Base-by-base conservation (phyloP, 1,140 invertebrate species). In the Ceratina calcarata region DNA sequence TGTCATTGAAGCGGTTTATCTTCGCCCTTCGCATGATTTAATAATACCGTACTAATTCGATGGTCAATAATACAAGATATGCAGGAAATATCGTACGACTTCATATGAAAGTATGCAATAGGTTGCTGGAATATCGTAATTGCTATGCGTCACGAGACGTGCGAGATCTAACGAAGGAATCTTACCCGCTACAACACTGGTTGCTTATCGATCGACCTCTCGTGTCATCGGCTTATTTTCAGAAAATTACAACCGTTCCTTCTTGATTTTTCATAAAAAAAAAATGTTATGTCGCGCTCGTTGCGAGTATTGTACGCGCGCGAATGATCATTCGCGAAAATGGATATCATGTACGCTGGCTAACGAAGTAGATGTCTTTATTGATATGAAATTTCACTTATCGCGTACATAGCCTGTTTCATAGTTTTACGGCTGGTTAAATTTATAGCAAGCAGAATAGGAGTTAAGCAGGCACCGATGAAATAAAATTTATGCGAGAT, bases 61-160 rank as follows among this genome's bases (percentile, higher is more conserved):
- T 72, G 76, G 61, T 79, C 71, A 74, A 85, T 86, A 86, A 86
- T 62, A 64, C 32, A 79, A 58, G 27, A 24, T 71, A 74, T 53
- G 77, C 61, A 22, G 67, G 32, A 78, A 81, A 82, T 86, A 86
- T 86, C 70, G 12, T 45, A 22, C 55, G 27, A 75, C 71, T 85
- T 74, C 55, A 77, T 81, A 64, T 3, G 16, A 57, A 51, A 24
- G 12, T 12, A 32, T 16, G 57, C 71, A 60, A 45, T 24, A 4
- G 6, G 8, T 81, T 27, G 67, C 64, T 24, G 72, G 72, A 77
- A 49, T 77, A 66, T 77, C 72, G 6, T 78, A 77, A 84, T 81
- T 81, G 60, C 73, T 64, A 84, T 68, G 74, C 78, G 66, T 85
- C 82, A 84, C 78, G 83, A 81, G 82, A 85, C 62, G 58, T 67